These are phyloP conservation scores for Pseudomyrmex concolor DNA, from an alignment of 1,140 invertebrate genomes.

Conservation along the genomic window DNA sequence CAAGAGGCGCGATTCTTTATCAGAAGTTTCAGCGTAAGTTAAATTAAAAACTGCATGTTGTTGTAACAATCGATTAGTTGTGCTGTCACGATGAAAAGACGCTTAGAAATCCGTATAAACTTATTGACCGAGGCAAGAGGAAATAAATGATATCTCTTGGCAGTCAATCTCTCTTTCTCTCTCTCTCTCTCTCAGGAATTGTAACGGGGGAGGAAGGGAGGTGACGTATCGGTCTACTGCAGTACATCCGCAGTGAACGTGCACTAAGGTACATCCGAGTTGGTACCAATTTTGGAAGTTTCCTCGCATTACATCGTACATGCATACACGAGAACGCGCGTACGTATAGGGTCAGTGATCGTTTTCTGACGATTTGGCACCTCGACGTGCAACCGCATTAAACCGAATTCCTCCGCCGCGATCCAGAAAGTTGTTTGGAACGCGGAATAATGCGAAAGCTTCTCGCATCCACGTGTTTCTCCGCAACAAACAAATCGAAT, in stretches of 20 bases:
- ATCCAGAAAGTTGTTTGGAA: not conserved
- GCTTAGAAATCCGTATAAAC: not conserved
- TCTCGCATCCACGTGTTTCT: not conserved
- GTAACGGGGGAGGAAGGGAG: slow-evolving; percentile 64
- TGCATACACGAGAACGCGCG: slow-evolving; percentile 34
- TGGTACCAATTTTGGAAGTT: slow-evolving; percentile 61
- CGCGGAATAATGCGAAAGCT: not conserved
- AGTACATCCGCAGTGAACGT: slow-evolving; percentile 62
- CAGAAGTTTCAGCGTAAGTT: not conserved
- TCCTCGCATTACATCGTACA: slow-evolving; percentile 32
- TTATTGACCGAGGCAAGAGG: not conserved
- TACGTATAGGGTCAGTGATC: slow-evolving; percentile 34
- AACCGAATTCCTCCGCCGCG: slow-evolving; percentile 2
- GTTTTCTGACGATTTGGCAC: slow-evolving; percentile 46
- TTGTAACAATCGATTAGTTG: not conserved
- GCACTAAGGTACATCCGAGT: slow-evolving; percentile 48
- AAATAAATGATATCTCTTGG: slow-evolving; percentile 5
- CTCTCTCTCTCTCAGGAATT: slow-evolving; percentile 42
- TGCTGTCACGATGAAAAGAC: not conserved
- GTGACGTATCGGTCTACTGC: slow-evolving; percentile 69
- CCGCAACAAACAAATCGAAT: too few species aligned
- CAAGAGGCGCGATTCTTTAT: not conserved
- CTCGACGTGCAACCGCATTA: slow-evolving; percentile 23
- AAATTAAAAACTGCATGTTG: not conserved
- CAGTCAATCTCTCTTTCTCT: not conserved